These are phyloP conservation scores for Chloroceryle amazona DNA, from an alignment of 2,797 vertebrate genomes.

Conservation along the genomic window DNA sequence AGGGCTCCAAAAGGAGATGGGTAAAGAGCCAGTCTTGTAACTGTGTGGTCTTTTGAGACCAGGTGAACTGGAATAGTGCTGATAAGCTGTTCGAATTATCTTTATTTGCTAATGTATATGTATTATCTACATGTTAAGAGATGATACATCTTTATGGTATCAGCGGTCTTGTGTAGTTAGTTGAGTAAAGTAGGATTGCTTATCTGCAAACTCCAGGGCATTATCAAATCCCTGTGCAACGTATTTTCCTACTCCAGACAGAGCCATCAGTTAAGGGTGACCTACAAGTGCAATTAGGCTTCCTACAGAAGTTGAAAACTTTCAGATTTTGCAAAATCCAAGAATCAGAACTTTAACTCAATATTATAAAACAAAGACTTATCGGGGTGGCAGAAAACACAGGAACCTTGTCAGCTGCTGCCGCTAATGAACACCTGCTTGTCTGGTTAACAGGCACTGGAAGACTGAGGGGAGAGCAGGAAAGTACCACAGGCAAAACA, in stretches of 20 bases:
- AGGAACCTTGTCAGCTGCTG: not conserved
- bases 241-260: not conserved
- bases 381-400: not conserved
- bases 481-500: not conserved
- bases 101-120: not conserved
- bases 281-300: not conserved
- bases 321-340: not conserved
- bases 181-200: not conserved
- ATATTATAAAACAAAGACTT: not conserved
- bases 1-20: not conserved
- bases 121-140: constrained; percentile 4
- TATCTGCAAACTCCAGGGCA: constrained; percentile 27
- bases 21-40: constrained; percentile 1
- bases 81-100: not conserved
- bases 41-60: not conserved
- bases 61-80: constrained; percentile 14
- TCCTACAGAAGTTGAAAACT: not conserved
- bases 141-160: constrained; percentile 4
- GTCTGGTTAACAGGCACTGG: not conserved
- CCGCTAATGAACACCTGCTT: not conserved
- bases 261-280: not conserved
- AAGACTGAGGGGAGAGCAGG: not conserved
- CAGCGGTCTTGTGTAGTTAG: not conserved
- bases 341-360: not conserved
- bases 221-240: not conserved